Percentiles rank a stretch among this genome's conserved stretches.
phyloP scores from a whole-genome alignment of 2,797 vertebrate species.

The Distichodus sexfasciatus region DNA sequence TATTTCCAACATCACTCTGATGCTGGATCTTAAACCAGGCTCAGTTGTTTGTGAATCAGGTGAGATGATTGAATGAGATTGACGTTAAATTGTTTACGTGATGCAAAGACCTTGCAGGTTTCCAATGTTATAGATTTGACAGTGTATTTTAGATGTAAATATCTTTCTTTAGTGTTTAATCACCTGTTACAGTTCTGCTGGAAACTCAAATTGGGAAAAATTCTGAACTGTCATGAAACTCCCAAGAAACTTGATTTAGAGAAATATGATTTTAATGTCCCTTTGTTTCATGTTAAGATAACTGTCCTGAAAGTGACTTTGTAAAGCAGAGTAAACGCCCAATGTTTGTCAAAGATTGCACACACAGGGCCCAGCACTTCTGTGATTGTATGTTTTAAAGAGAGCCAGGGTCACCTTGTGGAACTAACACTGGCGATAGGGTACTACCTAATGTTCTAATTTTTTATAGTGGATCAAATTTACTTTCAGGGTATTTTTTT shows the following conservation, averaged over 20 bases:
- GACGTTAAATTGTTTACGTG: no score
- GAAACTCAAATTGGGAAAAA: no score
- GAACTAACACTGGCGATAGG: background rate
- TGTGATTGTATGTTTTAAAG: background rate
- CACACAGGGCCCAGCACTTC: background rate
- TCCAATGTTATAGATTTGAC: no score
- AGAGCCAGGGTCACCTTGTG: conserved; percentile 14
- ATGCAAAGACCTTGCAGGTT: no score
- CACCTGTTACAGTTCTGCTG: no score
- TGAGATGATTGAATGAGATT: background rate
- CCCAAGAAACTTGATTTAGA: no score
- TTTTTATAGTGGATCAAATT: background rate
- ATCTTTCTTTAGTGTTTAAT: no score
- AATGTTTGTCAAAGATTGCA: conserved; percentile 15
- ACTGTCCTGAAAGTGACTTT: conserved; percentile 34
- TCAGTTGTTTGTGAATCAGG: conserved; percentile 93
- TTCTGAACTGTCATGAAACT: no score
- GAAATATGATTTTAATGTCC: no score
- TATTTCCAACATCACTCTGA: conserved; percentile 94
- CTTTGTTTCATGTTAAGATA: no score
- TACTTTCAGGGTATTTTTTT: no score
- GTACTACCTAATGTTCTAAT: background rate
- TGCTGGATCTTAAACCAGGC: conserved; percentile 95
- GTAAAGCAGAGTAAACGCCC: conserved; percentile 25
- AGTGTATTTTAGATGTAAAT: no score